Evolutionary conservation across 2,888 invertebrate species (phyloP).

Genomic region (Cordilura impudica): DNA sequence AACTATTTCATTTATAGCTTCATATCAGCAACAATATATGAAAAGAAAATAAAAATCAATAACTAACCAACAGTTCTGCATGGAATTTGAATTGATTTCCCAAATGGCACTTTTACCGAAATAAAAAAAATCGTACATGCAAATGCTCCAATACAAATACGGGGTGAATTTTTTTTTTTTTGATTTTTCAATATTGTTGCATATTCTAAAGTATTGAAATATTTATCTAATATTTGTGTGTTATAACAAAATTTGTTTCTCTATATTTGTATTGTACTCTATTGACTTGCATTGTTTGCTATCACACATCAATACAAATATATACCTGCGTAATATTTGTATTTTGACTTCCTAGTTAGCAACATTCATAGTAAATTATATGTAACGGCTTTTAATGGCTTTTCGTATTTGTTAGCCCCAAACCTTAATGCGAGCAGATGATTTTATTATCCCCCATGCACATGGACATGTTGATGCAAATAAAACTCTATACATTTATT

Average conservation of each 20-base stretch:
- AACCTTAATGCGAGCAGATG: neutral
- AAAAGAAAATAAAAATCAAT: neutral
- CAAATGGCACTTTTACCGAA: slow-evolving; percentile 69
- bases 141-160: neutral
- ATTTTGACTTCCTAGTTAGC: neutral
- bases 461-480: too few relatives aligned
- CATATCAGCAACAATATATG: neutral
- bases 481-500: too few relatives aligned
- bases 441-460: too few relatives aligned
- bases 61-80: slow-evolving; percentile 10
- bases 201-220: neutral
- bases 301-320: neutral
- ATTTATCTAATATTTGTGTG: neutral
- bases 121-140: neutral
- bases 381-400: neutral
- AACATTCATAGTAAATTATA: neutral
- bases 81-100: slow-evolving; percentile 70
- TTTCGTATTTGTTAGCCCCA: neutral
- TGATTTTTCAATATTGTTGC: neutral
- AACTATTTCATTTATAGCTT: too few relatives aligned
- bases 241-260: too few relatives aligned
- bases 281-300: neutral
- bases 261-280: neutral
- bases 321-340: neutral
- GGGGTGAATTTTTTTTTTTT: neutral